A percentile compares a stretch with the other conserved stretches of the same genome.
phyloP scores from a whole-genome alignment of 2,113 vertebrate species.

The Rhynchomys soricoides region DNA sequence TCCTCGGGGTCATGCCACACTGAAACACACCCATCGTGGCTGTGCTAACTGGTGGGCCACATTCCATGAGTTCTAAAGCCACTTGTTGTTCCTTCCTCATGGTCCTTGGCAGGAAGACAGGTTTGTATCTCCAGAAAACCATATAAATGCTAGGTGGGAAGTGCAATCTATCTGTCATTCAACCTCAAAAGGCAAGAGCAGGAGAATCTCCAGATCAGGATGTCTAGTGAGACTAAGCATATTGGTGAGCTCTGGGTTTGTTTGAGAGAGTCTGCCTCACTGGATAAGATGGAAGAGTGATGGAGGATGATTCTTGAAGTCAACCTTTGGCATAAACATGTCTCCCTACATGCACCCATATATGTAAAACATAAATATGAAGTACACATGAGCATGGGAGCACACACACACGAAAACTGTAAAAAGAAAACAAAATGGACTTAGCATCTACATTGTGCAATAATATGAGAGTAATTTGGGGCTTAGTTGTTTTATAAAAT shows the following conservation, averaged over 20 bases:
- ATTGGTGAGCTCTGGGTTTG: neutral
- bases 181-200: neutral
- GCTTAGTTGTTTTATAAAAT: neutral
- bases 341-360: too few species aligned
- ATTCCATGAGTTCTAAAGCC: too few species aligned
- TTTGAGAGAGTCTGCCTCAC: neutral
- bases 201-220: neutral
- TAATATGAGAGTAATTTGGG: neutral
- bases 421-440: neutral
- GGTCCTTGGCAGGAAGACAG: neutral
- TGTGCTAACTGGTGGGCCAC: too few species aligned
- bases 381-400: too few species aligned
- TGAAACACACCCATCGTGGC: too few species aligned
- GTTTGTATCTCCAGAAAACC: neutral
- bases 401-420: neutral
- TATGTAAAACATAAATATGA: neutral
- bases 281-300: neutral
- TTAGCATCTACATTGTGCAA: neutral
- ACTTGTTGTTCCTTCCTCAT: too few species aligned
- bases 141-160: neutral
- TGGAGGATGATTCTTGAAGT: neutral
- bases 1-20: too few species aligned
- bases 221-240: neutral
- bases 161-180: neutral
- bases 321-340: neutral